These are phyloP conservation scores for Daphoenositta chrysoptera DNA, from an alignment of 2,113 vertebrate species.

Conservation along the genomic window DNA sequence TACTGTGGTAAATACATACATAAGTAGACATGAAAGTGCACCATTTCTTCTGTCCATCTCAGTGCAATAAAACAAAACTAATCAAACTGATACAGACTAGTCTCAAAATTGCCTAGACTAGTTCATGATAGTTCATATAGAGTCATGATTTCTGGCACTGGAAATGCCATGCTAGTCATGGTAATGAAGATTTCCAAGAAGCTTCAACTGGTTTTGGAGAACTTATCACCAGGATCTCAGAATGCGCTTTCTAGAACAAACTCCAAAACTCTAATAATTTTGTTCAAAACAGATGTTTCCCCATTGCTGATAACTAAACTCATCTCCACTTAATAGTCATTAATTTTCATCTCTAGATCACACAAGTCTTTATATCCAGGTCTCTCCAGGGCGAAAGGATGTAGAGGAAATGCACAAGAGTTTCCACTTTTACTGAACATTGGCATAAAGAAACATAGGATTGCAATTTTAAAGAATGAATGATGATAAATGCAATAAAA, in stretches of 20 bases:
- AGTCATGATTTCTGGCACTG: neutral
- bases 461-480: constrained; percentile 1
- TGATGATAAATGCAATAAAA: neutral
- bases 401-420: neutral
- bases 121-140: neutral
- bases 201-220: neutral
- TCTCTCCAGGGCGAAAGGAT: neutral
- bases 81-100: neutral
- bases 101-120: neutral
- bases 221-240: neutral
- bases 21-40: neutral
- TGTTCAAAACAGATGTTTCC: neutral
- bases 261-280: neutral
- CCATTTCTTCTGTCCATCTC: neutral
- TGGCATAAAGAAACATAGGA: neutral
- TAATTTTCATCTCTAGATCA: neutral
- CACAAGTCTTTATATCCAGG: neutral
- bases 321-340: neutral
- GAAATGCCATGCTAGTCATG: neutral
- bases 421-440: neutral
- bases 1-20: neutral
- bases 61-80: neutral
- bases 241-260: neutral
- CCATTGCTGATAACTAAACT: constrained; percentile 16
- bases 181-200: neutral